Evolutionary conservation across 2,113 vertebrate genomes (phyloP), one percentile per base, ranked within the genome.

Genomic region (Ornithorhynchus anatinus): DNA sequence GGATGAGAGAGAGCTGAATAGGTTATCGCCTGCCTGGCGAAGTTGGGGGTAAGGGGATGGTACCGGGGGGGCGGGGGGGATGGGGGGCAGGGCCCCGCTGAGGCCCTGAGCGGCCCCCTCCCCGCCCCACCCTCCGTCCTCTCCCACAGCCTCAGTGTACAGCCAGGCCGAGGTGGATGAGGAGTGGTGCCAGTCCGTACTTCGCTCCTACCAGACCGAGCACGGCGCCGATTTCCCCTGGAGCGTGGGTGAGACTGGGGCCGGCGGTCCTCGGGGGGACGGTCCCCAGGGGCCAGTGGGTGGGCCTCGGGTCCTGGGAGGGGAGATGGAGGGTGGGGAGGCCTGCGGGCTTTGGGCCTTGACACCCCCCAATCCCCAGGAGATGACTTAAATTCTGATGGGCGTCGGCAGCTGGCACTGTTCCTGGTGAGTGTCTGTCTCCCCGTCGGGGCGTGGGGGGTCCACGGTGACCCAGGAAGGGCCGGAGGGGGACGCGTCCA

Each of bases 131-230:
- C 62, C 13, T 75, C 39, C 58, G 42, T 42, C 35, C 23, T 33
- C 35, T 48, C 10, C 37, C 8, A 45, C 53, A 97, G 96, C 93
- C 2, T 92, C 94, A 0, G 79, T 97, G 64, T 95, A 95, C 61
- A 95, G 92, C 10, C 77, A 81, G 27, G 96, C 94, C 33, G 93
- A 95, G 78, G 95, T 96, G 67, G 96, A 97, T 6, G 95, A 97
- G 7, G 95, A 96, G 78, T 97, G 96, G 96, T 97, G 96, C 25
- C 64, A 91, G 72, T 96, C 95, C 0, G 95, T 97, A 27, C 91
- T 97, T 71, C 93, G 91, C 84, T 96, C 96, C 3, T 97, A 96
- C 77, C 89, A 95, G 86, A 81, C 92, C 2, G 94, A 95, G 35
- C 82, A 89, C 1, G 93, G 93, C 12, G 88, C 81, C 1, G 69